Evolutionary conservation across 2,888 invertebrate species (phyloP).

Genomic region (Agrotis puta): DNA sequence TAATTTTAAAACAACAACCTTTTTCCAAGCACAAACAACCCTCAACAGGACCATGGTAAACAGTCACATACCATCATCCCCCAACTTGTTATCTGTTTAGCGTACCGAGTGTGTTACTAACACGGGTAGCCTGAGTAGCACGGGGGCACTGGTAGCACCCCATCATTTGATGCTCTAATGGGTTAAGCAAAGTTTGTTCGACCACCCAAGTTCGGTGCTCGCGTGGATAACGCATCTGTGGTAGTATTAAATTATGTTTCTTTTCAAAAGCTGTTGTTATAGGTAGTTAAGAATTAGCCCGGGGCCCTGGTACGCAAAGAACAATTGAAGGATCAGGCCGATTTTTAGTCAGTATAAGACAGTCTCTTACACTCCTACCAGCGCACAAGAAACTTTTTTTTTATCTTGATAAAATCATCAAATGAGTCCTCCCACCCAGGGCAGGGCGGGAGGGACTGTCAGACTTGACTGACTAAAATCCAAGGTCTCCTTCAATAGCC

Average conservation of each 20-base stretch:
- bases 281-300: too few species aligned
- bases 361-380: too few species aligned
- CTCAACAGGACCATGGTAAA: slow-evolving; percentile 9
- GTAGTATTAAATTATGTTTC: background rate
- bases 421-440: too few species aligned
- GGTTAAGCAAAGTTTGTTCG: slow-evolving; percentile 63
- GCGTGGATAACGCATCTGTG: slow-evolving; percentile 40
- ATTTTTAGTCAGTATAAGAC: too few species aligned
- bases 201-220: slow-evolving; percentile 63
- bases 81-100: slow-evolving; percentile 44
- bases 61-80: slow-evolving; percentile 31
- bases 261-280: too few species aligned
- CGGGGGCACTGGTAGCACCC: slow-evolving; percentile 53
- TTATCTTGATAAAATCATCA: too few species aligned
- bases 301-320: too few species aligned
- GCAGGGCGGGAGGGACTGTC: too few species aligned
- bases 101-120: slow-evolving; percentile 34
- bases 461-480: too few species aligned
- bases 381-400: too few species aligned
- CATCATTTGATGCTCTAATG: slow-evolving; percentile 67
- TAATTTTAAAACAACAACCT: background rate
- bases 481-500: too few species aligned
- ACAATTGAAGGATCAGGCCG: too few species aligned
- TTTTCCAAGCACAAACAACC: background rate
- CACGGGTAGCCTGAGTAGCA: slow-evolving; percentile 32